Evolutionary conservation across 2,797 vertebrate species (phyloP), one percentile per base, ranked within the genome.

Genomic region (Takifugu rubripes): DNA sequence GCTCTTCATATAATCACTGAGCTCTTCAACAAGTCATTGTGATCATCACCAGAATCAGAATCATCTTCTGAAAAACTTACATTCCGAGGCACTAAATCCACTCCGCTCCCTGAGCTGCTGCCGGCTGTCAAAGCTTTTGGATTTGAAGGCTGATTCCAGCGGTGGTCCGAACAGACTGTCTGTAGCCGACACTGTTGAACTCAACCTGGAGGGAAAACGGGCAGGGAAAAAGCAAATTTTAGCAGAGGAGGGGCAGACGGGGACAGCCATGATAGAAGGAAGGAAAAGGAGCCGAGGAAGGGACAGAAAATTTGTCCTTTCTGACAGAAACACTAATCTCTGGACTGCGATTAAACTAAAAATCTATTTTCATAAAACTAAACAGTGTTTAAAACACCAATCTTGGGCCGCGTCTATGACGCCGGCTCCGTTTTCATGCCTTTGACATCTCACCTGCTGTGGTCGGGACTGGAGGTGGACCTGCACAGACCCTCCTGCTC

Each of bases 81-180:
- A 92, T 77, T 92, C 88, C 58, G 90, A 86, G 0, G 78, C 75
- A 24, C 64, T 74, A 9, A 89, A 88, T 2, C 62, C 14, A 6
- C 57, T 83, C 9, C 52, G n/a, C 33, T 62, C 61, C 67, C 77
- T 46, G 40, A 85, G 82, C 33, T 75, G 72, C 7, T 83, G 76
- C 3, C 82, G 90, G 76, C 93, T 87, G 40, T 92, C 83, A 25
- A 94, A 95, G 71, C 93, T 93, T 77, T 94, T 93, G 0, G 91
- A 91, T 64, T 96, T 94, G 24, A 94, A 94, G 54, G 93, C 89
- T 0, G 92, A 91, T 54, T 97, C 94, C 62, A 95, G 84, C 0
- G 94, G 93, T 0, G 94, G 95, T 26, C 96, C 94, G 0, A 97
- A 98, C 47, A 96, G 88, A 6, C 87, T 89, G 51, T 92, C 90